These are phyloP conservation scores for Alosa alosa DNA, from an alignment of 2,113 vertebrate genomes.

Conservation along the genomic window DNA sequence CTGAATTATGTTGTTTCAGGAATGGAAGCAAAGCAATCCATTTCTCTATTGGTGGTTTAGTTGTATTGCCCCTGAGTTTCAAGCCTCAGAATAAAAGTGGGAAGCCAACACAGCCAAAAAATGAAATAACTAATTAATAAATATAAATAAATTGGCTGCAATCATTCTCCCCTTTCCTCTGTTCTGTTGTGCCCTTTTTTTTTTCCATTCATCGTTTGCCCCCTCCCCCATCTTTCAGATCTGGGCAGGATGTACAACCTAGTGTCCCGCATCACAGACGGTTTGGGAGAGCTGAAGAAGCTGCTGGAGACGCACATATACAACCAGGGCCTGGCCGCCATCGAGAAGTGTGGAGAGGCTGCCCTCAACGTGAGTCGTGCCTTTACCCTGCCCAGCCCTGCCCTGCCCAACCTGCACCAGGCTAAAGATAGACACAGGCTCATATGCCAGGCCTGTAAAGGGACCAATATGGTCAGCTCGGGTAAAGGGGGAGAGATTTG, in stretches of 20 bases:
- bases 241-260: conserved; percentile 98
- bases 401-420: background rate
- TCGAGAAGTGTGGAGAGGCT: conserved; percentile 93
- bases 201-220: background rate
- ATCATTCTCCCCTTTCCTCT: background rate
- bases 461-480: background rate
- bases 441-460: background rate
- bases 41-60: no score
- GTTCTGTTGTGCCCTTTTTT: no score
- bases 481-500: conserved; percentile 8
- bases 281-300: conserved; percentile 95
- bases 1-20: no score
- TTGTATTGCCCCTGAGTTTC: no score
- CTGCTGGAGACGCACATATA: conserved; percentile 98
- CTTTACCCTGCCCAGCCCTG: background rate
- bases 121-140: no score
- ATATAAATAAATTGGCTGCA: no score
- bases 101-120: no score
- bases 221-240: conserved; percentile 64
- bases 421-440: background rate
- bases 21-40: no score
- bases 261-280: conserved; percentile 96
- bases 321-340: conserved; percentile 97
- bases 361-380: conserved; percentile 49
- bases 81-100: no score